Evolutionary conservation across 2,797 vertebrate species (phyloP).

Genomic region (Amazona ochrocephala): DNA sequence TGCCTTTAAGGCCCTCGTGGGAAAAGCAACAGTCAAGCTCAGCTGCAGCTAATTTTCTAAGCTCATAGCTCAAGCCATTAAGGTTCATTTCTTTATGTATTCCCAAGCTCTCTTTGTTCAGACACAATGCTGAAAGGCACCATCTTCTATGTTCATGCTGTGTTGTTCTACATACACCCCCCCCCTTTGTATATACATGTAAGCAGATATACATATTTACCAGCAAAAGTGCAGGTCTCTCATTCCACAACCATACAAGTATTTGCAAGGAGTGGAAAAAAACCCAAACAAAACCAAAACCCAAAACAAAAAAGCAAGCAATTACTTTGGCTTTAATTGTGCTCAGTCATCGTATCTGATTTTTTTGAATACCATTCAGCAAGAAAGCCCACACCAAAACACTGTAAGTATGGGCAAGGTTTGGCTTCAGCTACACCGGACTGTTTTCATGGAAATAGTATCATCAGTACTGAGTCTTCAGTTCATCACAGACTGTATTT

Average conservation of each 20-base stretch:
- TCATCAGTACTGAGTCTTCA: background rate
- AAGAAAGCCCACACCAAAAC: background rate
- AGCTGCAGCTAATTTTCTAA: background rate
- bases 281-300: background rate
- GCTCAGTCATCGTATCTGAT: background rate
- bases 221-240: fast-evolving
- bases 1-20: background rate
- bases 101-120: background rate
- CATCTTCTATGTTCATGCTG: fast-evolving
- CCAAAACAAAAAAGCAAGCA: background rate
- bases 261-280: background rate
- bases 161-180: background rate
- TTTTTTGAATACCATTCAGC: background rate
- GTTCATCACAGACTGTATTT: background rate
- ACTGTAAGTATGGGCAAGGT: background rate
- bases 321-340: background rate
- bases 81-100: background rate
- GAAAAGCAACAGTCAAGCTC: background rate
- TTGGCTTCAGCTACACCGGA: background rate
- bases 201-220: background rate
- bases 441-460: background rate
- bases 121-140: background rate
- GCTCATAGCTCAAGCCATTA: background rate
- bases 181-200: fast-evolving
- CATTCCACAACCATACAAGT: background rate